Evolutionary conservation across 2,113 vertebrate species (phyloP), one percentile per base, ranked within the genome.

Genomic region (Corapipo altera): DNA sequence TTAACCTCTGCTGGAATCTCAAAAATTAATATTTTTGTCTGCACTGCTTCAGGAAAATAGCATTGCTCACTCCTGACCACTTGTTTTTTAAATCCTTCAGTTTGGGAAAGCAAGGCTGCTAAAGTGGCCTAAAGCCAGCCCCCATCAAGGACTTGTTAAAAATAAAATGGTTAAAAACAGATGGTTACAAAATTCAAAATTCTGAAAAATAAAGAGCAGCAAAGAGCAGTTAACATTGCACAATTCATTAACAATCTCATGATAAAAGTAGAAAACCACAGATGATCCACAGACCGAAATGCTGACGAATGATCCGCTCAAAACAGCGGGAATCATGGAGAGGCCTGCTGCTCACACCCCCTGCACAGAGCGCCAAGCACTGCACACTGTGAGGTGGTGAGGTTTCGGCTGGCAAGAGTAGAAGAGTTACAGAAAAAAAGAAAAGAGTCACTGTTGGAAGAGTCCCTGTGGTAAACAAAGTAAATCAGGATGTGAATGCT

Each of bases 381-480:
- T 2, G 58, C 85, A 41, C 69, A 77, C 88, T 70, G 88, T 4
- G 16, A 77, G 65, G 33, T 32, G 73, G 7, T 6, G 66, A 91
- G 78, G 62, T 35, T 55, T 55, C 2, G 1, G 80, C 94, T 71
- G 79, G 35, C 0, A 0, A 78, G 73, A 57, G 82, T 1, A 44
- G 57, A 69, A 71, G 48, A 87, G 65, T 30, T 72, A 91, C 23
- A 33, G 35, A 49, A 54, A 41, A 75, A 93, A 81, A 87, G 59
- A 84, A 87, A 75, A 69, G 72, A 95, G 80, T 11, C 73, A 44
- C 73, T 89, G 89, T 69, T 85, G 93, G 84, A 85, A 67, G 66
- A 59, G 91, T 95, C 96, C 91, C 95, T 48, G 88, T 10, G 86
- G 95, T 92, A 96, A 96, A 93, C 72, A 86, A 74, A 96, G 91